These are phyloP conservation scores for Cephus rjabovi DNA, from an alignment of 2,888 invertebrate genomes.

Conservation along the genomic window DNA sequence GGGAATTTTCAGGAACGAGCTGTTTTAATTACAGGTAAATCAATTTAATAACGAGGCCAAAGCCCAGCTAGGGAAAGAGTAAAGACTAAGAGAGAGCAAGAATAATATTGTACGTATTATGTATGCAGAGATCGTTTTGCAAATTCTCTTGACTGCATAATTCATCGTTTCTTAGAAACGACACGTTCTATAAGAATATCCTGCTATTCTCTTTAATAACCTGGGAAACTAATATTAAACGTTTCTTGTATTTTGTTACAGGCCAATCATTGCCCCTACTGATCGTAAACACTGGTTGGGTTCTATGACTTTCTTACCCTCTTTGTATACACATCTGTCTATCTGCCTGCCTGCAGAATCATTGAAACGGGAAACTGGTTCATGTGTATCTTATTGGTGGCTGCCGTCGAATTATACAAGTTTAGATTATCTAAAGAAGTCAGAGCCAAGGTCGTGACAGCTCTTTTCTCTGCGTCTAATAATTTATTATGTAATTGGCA, in stretches of 20 bases:
- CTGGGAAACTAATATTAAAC: neutral
- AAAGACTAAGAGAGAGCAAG: neutral
- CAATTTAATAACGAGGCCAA: neutral
- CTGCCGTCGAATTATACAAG: neutral
- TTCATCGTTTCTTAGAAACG: neutral
- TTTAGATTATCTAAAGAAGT: neutral
- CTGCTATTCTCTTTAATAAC: neutral
- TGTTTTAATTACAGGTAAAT: neutral
- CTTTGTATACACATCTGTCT: neutral
- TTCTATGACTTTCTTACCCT: neutral
- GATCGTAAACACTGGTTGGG: neutral
- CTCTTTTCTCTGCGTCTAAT: neutral
- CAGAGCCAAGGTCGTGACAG: neutral
- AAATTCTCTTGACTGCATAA: neutral
- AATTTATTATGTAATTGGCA: constrained; percentile 24
- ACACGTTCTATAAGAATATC: neutral
- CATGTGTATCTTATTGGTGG: neutral
- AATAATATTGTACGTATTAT: neutral
- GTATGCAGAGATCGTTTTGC: neutral
- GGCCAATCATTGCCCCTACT: neutral
- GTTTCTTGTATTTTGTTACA: neutral
- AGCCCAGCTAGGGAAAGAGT: too few species aligned
- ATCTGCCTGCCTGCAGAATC: neutral
- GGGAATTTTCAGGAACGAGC: neutral
- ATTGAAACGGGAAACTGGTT: neutral